Evolutionary conservation across 2,888 invertebrate species (phyloP), one percentile per base, ranked within the genome.

Genomic region (Nesidiocoris tenuis): DNA sequence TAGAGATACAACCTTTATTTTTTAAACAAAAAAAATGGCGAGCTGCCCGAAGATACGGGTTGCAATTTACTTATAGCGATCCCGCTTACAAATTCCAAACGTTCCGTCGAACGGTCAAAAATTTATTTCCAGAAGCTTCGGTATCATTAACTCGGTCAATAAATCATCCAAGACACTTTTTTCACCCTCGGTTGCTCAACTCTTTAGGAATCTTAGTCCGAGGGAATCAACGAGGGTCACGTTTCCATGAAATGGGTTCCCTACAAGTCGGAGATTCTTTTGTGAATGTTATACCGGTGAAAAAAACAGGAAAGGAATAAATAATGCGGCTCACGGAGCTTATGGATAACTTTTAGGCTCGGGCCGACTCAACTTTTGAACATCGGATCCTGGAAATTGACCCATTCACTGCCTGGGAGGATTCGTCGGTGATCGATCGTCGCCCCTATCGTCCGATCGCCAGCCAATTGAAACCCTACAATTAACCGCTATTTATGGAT

Each of bases 231-330:
- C 21, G 55, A 55, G 39, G 67, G 55, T 67, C 67, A 67, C 67
- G 67, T 67, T 67, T 67, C 67, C 67, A 54, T 54, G 67, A 67
- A 67, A 67, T 67, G 67, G 67, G 39, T 54, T 55, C 67, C 18
- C 67, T 54, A 18, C 2, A 1, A 1, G 65, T 65, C 39, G 65
- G 65, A 39, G 25, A 67, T 67, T 67, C 67, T 67, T 67, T 67
- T 67, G 67, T 67, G 55, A 67, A 55, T 67, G 55, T 7, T 67
- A 19, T 7, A 39, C 67, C 5, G 39, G 39, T 39, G 39, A 54
- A 67, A 67, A 67, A 67, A 55, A 54, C 67, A 25, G 67, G 67
- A 67, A 67, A 67, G 54, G 67, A 18, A 67, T 67, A 67, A 67
- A 67, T 67, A 67, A 67, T 17, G 54, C 67, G 67, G 39, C 39